A percentile compares a stretch with the other conserved stretches of the same genome.
phyloP scores from a whole-genome alignment of 1,140 invertebrate genomes.

The Pseudomyrmex sp. region DNA sequence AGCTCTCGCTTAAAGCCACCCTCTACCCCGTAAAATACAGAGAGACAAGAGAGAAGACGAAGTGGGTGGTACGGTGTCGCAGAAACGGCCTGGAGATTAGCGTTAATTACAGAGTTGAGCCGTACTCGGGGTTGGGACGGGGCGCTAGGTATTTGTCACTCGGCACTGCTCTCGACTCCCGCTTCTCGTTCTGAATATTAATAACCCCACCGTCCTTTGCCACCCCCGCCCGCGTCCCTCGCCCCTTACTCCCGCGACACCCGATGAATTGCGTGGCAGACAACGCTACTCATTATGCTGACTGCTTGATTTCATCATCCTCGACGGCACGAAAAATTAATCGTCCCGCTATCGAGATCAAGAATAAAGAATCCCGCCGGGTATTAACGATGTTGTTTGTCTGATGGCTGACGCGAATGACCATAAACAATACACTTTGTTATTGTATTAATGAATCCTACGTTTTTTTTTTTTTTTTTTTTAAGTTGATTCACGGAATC shows the following conservation, averaged over 20 bases:
- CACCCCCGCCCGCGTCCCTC: constrained; percentile 32
- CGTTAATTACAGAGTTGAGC: constrained; percentile 84
- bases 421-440: constrained; percentile 23
- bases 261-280: constrained; percentile 82
- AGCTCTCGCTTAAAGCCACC: constrained; percentile 67
- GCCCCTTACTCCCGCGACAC: constrained; percentile 60
- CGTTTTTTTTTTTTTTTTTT: constrained; percentile 10
- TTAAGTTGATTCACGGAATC: not conserved
- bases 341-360: constrained; percentile 61
- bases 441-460: not conserved
- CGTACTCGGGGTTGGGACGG: constrained; percentile 74
- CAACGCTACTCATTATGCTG: constrained; percentile 80
- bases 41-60: constrained; percentile 74
- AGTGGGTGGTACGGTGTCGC: constrained; percentile 75
- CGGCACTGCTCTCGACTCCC: constrained; percentile 76
- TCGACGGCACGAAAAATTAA: constrained; percentile 75
- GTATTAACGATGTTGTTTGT: constrained; percentile 32
- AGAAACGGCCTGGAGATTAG: constrained; percentile 82
- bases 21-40: constrained; percentile 69
- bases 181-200: constrained; percentile 82
- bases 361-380: constrained; percentile 42
- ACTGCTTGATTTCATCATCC: constrained; percentile 82
- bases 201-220: constrained; percentile 77
- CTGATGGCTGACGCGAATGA: constrained; percentile 2
- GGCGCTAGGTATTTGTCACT: constrained; percentile 83